Evolutionary conservation across 2,113 vertebrate species (phyloP).

Genomic region (Polyodon spathula): DNA sequence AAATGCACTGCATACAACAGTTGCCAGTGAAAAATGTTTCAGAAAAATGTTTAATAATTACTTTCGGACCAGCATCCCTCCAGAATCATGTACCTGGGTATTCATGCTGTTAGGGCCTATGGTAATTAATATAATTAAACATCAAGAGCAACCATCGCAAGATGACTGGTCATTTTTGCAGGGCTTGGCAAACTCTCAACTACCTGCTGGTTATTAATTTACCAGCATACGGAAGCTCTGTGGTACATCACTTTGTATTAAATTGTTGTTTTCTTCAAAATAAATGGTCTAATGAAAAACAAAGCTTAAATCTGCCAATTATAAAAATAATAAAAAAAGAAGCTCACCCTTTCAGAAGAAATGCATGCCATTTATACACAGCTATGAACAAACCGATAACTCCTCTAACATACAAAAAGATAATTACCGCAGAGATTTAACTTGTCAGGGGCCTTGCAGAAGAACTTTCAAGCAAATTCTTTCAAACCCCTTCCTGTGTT

Average conservation of each 20-base stretch:
- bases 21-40: constrained; percentile 36
- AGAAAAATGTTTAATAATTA: constrained; percentile 50
- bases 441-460: too few relatives aligned
- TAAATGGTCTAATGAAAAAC: constrained; percentile 63
- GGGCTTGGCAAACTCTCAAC: constrained; percentile 88
- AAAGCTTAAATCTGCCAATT: constrained; percentile 28
- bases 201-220: constrained; percentile 99
- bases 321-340: too few relatives aligned
- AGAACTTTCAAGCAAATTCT: too few relatives aligned
- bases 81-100: constrained; percentile 52
- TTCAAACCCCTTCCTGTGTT: too few relatives aligned
- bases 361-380: too few relatives aligned
- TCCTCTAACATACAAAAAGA: too few relatives aligned
- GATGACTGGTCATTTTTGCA: constrained; percentile 90
- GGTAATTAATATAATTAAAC: constrained; percentile 93
- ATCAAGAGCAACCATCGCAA: constrained; percentile 89
- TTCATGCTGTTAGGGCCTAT: constrained; percentile 69
- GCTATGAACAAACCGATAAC: too few relatives aligned
- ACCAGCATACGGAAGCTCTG: constrained; percentile 94
- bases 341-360: too few relatives aligned
- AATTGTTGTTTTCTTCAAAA: constrained; percentile 78
- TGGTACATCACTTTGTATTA: constrained; percentile 77
- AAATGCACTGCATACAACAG: constrained; percentile 21
- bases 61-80: constrained; percentile 46
- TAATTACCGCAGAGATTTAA: too few relatives aligned